Conservation (phyloP, 2,888 invertebrate genomes). For the Drosophila yooni region DNA sequence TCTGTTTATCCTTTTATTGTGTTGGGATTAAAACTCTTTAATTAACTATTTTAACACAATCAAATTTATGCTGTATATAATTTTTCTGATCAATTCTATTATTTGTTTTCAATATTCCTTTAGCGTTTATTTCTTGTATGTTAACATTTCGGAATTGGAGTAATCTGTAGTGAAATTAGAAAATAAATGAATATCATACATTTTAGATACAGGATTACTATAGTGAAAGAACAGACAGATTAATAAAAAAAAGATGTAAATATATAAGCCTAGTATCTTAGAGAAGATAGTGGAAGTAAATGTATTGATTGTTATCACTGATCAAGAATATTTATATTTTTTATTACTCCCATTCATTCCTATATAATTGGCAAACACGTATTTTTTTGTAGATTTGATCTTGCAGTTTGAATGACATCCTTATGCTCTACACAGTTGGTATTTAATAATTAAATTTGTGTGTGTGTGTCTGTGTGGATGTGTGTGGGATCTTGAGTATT, state of each 20-base stretch:
- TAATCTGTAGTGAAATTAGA: neutral
- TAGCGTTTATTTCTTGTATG: neutral
- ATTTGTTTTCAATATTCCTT: neutral
- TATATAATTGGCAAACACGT: neutral
- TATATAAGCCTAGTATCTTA: neutral
- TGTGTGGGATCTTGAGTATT: neutral
- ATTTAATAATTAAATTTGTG: neutral
- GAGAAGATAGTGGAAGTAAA: neutral
- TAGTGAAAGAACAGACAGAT: neutral
- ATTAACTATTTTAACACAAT: slow-evolving; percentile 8
- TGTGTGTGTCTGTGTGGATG: neutral
- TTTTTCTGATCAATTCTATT: neutral
- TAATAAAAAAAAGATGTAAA: neutral
- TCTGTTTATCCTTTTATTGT: slow-evolving; percentile 1
- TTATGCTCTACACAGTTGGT: slow-evolving; percentile 3
- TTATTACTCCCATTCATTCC: neutral
- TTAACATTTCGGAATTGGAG: neutral
- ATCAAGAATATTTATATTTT: slow-evolving; percentile 5
- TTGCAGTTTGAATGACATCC: slow-evolving; percentile 8
- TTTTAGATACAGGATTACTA: neutral
- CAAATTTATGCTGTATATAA: slow-evolving; percentile 3
- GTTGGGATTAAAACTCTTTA: neutral
- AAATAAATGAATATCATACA: neutral
- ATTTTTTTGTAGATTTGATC: slow-evolving; percentile 8
- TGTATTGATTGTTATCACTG: neutral